Evolutionary conservation across 2,888 invertebrate species (phyloP).

Genomic region (Odiellus spinosus): DNA sequence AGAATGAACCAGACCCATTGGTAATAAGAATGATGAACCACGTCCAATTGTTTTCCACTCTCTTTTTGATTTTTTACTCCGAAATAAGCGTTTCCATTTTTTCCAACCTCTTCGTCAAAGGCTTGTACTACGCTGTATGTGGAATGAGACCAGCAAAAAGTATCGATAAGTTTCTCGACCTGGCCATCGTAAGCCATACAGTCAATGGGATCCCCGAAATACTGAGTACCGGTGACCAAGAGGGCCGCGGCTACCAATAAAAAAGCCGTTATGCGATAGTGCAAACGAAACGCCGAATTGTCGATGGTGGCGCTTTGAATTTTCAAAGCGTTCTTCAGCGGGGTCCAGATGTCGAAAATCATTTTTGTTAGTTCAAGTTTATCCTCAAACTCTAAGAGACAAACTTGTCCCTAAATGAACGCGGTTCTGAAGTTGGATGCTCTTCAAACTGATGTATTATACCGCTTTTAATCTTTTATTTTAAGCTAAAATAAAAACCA

Average conservation of each 20-base stretch:
- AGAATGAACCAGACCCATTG: no score
- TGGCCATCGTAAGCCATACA: constrained; percentile 58
- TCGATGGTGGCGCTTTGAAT: constrained; percentile 72
- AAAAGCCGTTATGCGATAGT: constrained; percentile 76
- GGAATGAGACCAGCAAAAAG: constrained; percentile 35
- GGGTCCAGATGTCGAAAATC: no score
- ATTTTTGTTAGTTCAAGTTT: no score
- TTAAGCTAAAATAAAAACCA: no score
- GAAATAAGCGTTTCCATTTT: constrained; percentile 33
- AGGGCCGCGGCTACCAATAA: constrained; percentile 17
- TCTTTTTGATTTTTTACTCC: constrained; percentile 35
- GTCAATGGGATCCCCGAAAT: constrained; percentile 22
- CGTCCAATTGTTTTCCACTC: constrained; percentile 25
- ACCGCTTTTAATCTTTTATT: no score
- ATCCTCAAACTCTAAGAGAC: no score
- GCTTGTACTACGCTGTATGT: constrained; percentile 23
- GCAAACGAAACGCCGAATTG: constrained; percentile 71
- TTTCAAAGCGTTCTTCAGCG: constrained; percentile 67
- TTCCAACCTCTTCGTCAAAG: constrained; percentile 17
- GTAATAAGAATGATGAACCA: constrained; percentile 20
- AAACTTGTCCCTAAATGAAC: no score
- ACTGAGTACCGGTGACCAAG: constrained; percentile 20
- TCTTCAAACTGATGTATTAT: no score
- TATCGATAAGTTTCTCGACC: constrained; percentile 66
- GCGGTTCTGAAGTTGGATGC: no score